Evolutionary conservation across 2,888 invertebrate genomes (phyloP).

Genomic region (Tolmerus cingulatus): DNA sequence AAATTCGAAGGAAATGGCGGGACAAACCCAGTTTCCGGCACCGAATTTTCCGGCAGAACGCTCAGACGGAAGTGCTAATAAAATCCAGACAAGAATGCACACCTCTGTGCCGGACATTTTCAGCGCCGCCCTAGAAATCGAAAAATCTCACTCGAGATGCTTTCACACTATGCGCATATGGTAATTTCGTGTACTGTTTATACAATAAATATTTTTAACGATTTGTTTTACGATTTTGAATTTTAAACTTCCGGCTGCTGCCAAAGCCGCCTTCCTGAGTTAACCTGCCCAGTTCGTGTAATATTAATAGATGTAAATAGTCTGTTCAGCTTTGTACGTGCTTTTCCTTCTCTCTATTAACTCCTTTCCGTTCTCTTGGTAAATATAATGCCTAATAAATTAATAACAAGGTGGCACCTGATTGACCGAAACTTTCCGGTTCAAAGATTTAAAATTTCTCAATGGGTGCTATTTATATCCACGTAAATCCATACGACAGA

Average conservation of each 20-base stretch:
- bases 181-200: neutral
- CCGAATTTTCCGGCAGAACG: slow-evolving; percentile 56
- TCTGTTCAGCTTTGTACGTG: neutral
- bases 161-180: neutral
- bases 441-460: neutral
- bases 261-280: neutral
- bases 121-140: slow-evolving; percentile 4
- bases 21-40: slow-evolving; percentile 56
- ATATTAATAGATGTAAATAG: neutral
- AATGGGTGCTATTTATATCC: neutral
- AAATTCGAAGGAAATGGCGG: slow-evolving; percentile 52
- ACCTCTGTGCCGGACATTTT: slow-evolving; percentile 16
- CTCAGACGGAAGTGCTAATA: slow-evolving; percentile 43
- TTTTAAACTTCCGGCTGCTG: slow-evolving; percentile 43
- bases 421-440: neutral
- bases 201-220: slow-evolving; percentile 19
- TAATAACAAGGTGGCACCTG: neutral
- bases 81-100: slow-evolving; percentile 2
- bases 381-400: neutral
- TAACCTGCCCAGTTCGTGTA: neutral
- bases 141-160: neutral
- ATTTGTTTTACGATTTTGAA: neutral
- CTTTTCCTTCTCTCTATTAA: neutral
- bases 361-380: neutral
- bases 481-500: neutral